Evolutionary conservation across 2,113 vertebrate genomes (phyloP).

Genomic region (Canis aureus): DNA sequence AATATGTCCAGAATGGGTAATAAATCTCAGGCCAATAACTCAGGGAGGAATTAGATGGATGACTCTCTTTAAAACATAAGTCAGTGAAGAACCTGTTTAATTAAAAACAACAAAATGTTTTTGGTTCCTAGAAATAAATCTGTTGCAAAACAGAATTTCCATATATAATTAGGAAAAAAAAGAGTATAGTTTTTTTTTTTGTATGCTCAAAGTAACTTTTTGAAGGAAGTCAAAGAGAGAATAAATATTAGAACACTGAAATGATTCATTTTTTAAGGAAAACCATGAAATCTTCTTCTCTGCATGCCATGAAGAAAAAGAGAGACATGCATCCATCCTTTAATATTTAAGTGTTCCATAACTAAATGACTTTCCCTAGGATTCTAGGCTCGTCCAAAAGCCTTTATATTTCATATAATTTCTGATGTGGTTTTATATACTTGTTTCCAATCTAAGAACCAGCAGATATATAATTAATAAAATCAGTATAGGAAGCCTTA

Average conservation of each 20-base stretch:
- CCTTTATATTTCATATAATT: background rate
- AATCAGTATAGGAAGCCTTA: background rate
- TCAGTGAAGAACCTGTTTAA: slow-evolving; percentile 37
- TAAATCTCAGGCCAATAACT: slow-evolving; percentile 60
- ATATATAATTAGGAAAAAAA: slow-evolving; percentile 3
- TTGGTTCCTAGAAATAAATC: slow-evolving; percentile 21
- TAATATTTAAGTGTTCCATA: background rate
- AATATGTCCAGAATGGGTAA: slow-evolving; percentile 27
- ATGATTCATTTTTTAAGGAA: background rate
- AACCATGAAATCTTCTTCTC: slow-evolving; percentile 47
- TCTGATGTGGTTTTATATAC: background rate
- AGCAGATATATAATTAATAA: background rate
- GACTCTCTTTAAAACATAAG: slow-evolving; percentile 15
- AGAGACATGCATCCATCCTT: background rate
- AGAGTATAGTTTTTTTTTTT: background rate
- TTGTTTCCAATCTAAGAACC: background rate
- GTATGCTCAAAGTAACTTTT: slow-evolving; percentile 19
- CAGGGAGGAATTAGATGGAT: background rate
- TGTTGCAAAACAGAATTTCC: slow-evolving; percentile 41
- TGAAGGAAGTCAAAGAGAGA: slow-evolving; percentile 34
- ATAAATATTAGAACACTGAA: slow-evolving; percentile 43
- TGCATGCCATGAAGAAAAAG: background rate
- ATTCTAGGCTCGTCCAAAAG: background rate
- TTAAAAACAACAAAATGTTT: slow-evolving; percentile 57
- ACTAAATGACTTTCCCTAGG: background rate